Percentiles rank a stretch among this genome's conserved stretches.
phyloP scores from a whole-genome alignment of 2,113 vertebrate species.

The Corapipo altera region DNA sequence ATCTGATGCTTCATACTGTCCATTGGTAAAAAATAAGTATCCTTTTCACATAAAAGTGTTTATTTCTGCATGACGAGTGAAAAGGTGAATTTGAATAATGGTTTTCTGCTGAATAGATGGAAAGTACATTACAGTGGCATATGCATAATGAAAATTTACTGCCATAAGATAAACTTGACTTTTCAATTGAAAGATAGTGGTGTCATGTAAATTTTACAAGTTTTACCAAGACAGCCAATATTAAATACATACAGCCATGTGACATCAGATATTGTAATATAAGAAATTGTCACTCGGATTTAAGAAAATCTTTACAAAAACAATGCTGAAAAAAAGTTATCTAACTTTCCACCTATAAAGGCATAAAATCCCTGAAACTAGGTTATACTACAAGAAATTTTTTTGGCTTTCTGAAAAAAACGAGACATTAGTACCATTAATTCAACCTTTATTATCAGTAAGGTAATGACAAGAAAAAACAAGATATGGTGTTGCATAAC shows the following conservation, averaged over 20 bases:
- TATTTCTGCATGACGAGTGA: background rate
- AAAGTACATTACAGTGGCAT: background rate
- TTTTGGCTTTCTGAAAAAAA: background rate
- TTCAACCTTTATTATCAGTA: background rate
- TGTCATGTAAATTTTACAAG: background rate
- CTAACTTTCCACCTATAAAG: background rate
- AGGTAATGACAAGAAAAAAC: background rate
- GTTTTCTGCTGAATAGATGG: background rate
- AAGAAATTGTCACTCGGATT: background rate
- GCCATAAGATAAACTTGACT: background rate
- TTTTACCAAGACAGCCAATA: background rate
- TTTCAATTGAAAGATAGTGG: background rate
- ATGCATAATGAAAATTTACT: background rate
- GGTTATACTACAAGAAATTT: background rate
- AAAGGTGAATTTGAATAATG: background rate
- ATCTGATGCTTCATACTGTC: background rate
- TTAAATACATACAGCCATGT: background rate
- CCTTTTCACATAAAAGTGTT: background rate
- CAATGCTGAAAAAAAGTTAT: background rate
- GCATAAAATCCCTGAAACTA: background rate
- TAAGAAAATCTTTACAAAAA: background rate
- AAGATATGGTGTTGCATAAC: background rate
- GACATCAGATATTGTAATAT: background rate
- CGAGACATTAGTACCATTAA: background rate
- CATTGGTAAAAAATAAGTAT: background rate